Evolutionary conservation across 2,888 invertebrate species (phyloP).

Genomic region (Alloplasta piceator): DNA sequence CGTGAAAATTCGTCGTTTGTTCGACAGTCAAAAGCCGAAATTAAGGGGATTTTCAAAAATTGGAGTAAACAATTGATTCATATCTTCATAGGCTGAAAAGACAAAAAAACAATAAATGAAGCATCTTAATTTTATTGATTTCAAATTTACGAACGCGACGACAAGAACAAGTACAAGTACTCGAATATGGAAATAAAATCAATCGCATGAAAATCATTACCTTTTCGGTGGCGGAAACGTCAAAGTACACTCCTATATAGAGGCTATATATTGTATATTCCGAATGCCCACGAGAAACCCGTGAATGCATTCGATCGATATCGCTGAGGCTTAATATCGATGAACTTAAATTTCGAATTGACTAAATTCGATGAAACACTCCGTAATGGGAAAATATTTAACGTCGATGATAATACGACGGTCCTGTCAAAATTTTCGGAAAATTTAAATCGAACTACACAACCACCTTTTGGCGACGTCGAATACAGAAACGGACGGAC

Average conservation of each 20-base stretch:
- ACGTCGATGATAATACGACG: slow-evolving; percentile 3
- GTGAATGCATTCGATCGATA: not conserved
- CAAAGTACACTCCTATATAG: slow-evolving; percentile 32
- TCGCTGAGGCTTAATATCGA: not conserved
- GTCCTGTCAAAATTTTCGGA: slow-evolving; percentile 1
- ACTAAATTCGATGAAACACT: not conserved
- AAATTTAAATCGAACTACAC: slow-evolving; percentile 20
- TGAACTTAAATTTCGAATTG: not conserved
- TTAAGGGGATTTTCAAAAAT: slow-evolving; percentile 31
- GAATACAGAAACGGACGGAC: slow-evolving; percentile 39
- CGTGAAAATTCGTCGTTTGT: slow-evolving; percentile 9
- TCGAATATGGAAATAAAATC: slow-evolving; percentile 45
- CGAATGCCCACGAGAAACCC: slow-evolving; percentile 18
- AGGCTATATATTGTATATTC: slow-evolving; percentile 39
- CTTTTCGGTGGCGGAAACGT: slow-evolving; percentile 60
- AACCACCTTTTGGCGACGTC: slow-evolving; percentile 53
- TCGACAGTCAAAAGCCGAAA: slow-evolving; percentile 20
- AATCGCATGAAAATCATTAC: slow-evolving; percentile 53
- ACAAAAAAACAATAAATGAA: not conserved
- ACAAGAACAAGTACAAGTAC: not conserved
- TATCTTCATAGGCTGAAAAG: slow-evolving; percentile 51
- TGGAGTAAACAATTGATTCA: slow-evolving; percentile 38
- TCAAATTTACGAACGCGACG: not conserved
- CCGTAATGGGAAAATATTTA: not conserved
- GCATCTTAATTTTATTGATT: not conserved